Base-by-base conservation (phyloP, 2,888 invertebrate genomes). In the Dynastes grantii region DNA sequence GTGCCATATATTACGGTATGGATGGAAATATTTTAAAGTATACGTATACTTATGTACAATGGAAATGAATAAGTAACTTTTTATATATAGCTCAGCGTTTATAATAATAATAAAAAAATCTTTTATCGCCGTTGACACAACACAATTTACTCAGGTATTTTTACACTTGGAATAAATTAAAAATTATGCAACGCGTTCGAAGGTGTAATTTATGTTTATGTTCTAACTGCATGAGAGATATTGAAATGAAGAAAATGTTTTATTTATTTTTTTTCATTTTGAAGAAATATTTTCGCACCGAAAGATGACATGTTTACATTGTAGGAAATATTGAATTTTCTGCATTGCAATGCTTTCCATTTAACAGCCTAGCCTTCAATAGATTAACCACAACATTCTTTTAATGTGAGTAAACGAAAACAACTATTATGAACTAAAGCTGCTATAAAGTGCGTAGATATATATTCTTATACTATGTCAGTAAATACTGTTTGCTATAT, bases 1-100 rank as follows among this genome's bases (percentile, higher is more conserved):
- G 78, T 78, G 78, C 70, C 73, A 53, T 65, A 61, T 51, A 16
- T 64, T 64, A 73, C 63, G 22, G 11, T 11, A 22, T 61, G 27
- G 61, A 27, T 61, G 22, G 61, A 61, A 61, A 61, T 61, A 61
- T 61, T 55, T 55, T 55, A 55, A 55, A n/a, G 55, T 13, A 22
- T 55, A 55, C 55, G 22, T 55, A 55, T 9, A 53, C 11, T 55
- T 55, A 55, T 55, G 55, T 3, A 55, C 55, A 37, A 5, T 37
- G 32, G 4, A 37, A 37, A 22, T 55, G 55, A n/a, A 55, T 55
- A 55, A 55, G 55, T 22, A 4, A n/a, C 22, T 16, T 55, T 55
- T 55, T 16, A 2, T 55, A 55, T 16, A 55, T 55, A 55, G 16
- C 22, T 16, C 16, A 55, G 13, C n/a, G 22, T 55, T 22, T 6